Conservation (phyloP, 2,113 vertebrate genomes). For the Periophthalmus modestus region DNA sequence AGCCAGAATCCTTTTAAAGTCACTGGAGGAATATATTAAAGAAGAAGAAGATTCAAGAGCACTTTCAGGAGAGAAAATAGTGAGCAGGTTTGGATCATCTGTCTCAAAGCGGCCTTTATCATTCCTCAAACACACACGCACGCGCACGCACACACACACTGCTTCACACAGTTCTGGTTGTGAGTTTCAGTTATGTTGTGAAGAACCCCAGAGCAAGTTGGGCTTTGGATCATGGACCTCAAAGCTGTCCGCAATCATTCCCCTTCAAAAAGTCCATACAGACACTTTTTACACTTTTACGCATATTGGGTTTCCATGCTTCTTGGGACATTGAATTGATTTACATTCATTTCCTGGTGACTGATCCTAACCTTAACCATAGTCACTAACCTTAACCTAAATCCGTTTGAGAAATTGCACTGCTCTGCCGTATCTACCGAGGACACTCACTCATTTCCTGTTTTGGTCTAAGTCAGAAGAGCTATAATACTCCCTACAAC, state of each 20-base stretch:
- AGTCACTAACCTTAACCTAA: too few species aligned
- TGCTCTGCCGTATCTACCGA: too few species aligned
- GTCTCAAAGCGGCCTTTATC: constrained; percentile 59
- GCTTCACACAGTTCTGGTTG: constrained; percentile 12
- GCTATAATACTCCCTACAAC: too few species aligned
- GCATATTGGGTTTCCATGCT: neutral
- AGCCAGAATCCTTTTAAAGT: neutral
- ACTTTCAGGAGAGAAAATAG: constrained; percentile 13
- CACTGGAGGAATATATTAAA: neutral
- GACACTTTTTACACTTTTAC: neutral
- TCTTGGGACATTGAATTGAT: too few species aligned
- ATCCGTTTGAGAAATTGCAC: too few species aligned
- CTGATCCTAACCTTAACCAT: too few species aligned
- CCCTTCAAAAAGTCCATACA: constrained; percentile 27
- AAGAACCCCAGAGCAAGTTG: constrained; percentile 54
- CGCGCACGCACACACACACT: constrained; percentile 15
- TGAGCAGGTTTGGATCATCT: constrained; percentile 42
- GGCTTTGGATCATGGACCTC: constrained; percentile 50
- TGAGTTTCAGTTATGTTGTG: constrained; percentile 49
- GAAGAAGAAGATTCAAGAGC: constrained; percentile 15
- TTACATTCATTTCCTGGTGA: too few species aligned
- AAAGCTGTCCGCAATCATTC: constrained; percentile 58
- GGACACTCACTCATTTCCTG: too few species aligned
- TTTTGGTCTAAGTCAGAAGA: too few species aligned
- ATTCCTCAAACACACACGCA: constrained; percentile 23